These are phyloP conservation scores for Kryptopterus vitreolus DNA, from an alignment of 2,797 vertebrate species.

Conservation along the genomic window DNA sequence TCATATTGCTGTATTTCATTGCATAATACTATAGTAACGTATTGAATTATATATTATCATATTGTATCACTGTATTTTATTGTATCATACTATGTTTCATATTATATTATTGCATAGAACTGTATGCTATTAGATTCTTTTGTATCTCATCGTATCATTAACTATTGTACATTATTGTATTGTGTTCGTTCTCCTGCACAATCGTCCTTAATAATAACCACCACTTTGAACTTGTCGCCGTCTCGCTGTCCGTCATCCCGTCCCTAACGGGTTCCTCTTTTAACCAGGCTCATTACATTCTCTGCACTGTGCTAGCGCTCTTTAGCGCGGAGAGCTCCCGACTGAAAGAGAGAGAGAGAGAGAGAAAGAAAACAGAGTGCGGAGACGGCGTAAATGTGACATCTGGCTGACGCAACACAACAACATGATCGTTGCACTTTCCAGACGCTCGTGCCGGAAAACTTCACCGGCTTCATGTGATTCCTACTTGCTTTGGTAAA, in stretches of 20 bases:
- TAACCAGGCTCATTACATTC: slow-evolving; percentile 52
- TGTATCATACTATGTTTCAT: neutral
- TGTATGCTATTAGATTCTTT: neutral
- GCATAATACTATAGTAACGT: neutral
- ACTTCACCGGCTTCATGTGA: neutral
- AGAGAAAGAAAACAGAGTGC: neutral
- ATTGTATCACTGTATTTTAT: too few species aligned
- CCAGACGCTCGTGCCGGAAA: neutral
- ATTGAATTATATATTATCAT: neutral
- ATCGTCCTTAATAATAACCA: neutral
- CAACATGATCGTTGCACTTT: neutral
- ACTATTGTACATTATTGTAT: neutral
- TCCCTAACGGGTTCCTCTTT: slow-evolving; percentile 34
- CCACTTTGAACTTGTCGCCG: neutral
- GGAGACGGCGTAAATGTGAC: neutral
- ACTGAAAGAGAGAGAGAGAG: neutral
- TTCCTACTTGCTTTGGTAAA: neutral
- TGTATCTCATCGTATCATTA: too few species aligned
- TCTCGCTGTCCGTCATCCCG: neutral
- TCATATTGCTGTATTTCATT: neutral
- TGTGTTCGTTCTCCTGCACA: too few species aligned
- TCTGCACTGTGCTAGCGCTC: slow-evolving; percentile 3
- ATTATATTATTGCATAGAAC: too few species aligned
- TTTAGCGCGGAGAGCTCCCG: neutral
- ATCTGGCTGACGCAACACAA: neutral